These are phyloP conservation scores for Gavialis gangeticus DNA, from an alignment of 2,113 vertebrate genomes.

Conservation along the genomic window DNA sequence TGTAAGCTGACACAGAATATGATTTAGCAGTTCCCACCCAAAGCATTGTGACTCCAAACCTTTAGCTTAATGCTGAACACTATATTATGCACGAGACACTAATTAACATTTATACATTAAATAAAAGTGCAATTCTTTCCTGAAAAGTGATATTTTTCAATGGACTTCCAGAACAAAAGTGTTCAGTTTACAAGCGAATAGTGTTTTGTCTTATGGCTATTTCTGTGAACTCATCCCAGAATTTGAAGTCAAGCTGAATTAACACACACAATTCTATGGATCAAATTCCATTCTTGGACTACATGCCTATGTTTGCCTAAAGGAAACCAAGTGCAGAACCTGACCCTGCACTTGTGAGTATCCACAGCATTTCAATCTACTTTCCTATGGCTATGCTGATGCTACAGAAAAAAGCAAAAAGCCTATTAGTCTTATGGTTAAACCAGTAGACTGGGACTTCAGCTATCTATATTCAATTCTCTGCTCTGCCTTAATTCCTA, in stretches of 20 bases:
- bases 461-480: not conserved
- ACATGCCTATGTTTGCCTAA: not conserved
- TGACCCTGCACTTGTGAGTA: not conserved
- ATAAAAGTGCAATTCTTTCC: not conserved
- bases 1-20: not conserved
- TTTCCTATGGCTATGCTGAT: not conserved
- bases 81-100: not conserved
- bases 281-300: not conserved
- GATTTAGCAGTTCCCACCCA: not conserved
- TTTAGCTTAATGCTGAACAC: not conserved
- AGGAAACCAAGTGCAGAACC: not conserved
- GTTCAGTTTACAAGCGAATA: not conserved
- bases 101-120: not conserved
- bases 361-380: not conserved
- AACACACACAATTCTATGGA: rapidly evolving
- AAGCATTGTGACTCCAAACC: not conserved
- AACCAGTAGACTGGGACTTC: not conserved
- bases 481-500: not conserved
- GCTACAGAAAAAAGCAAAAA: not conserved
- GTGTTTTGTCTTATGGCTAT: not conserved
- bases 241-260: not conserved
- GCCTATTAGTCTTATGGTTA: not conserved
- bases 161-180: rapidly evolving
- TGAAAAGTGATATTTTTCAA: not conserved
- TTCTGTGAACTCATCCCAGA: not conserved